These are phyloP conservation scores for Trichonephila inaurata DNA, from an alignment of 1,140 invertebrate genomes.

Conservation along the genomic window DNA sequence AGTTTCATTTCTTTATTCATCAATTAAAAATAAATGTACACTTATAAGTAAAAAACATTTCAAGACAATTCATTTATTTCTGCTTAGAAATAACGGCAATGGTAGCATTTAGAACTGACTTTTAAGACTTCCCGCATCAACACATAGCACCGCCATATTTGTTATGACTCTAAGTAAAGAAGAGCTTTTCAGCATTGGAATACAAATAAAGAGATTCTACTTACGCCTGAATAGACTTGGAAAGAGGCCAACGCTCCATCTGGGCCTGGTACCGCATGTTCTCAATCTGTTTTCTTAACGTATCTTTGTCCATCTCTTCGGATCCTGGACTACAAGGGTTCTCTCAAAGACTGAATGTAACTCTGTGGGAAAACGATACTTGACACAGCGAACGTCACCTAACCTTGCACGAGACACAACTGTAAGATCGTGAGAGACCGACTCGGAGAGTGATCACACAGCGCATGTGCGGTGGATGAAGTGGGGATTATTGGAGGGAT, in stretches of 20 bases:
- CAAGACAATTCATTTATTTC: too few species aligned
- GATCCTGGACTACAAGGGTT: neutral
- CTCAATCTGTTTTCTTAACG: slow-evolving; percentile 97
- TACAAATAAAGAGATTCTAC: slow-evolving; percentile 81
- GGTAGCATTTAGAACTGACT: neutral
- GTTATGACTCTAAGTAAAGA: neutral
- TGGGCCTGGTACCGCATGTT: slow-evolving; percentile 97
- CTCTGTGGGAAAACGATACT: neutral
- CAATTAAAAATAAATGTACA: too few species aligned
- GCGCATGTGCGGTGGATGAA: slow-evolving; percentile 40
- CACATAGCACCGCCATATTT: slow-evolving; percentile 65
- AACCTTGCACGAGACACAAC: slow-evolving; percentile 60
- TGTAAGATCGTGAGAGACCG: neutral
- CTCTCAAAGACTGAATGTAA: neutral
- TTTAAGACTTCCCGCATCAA: slow-evolving; percentile 19
- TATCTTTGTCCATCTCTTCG: slow-evolving; percentile 93
- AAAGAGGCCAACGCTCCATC: slow-evolving; percentile 96
- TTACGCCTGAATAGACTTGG: slow-evolving; percentile 96
- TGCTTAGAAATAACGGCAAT: too few species aligned
- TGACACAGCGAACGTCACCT: neutral
- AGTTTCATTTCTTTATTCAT: too few species aligned
- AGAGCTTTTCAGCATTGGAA: neutral
- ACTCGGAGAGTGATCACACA: neutral
- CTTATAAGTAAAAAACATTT: too few species aligned
- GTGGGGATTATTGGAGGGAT: slow-evolving; percentile 58